Evolutionary conservation across 92 coral and sea anemone species (phyloP), one percentile per base, ranked within the genome.

Genomic region (Palythoa grandiflora): DNA sequence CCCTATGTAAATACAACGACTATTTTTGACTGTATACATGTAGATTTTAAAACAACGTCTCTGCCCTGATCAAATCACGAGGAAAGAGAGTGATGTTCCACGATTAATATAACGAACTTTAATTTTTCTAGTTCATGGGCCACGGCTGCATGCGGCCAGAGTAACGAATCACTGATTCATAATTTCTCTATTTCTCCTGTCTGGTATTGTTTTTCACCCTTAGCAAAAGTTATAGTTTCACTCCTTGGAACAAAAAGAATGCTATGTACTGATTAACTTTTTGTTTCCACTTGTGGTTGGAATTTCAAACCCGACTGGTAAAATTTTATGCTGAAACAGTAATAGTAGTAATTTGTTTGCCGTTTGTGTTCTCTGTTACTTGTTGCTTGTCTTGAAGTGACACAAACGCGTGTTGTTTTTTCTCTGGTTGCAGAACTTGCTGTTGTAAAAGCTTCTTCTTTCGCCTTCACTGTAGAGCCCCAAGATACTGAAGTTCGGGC

Each of bases 381-480:
- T 77, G 81, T 53, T 77, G 81, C 81, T 77, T 77, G 81, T 53
- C 17, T 37, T 36, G 68, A 17, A 19, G 38, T 77, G 40, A 35
- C 68, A 52, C n/a, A 5, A 73, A 38, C 78, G 16, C 54, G 55
- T 44, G 5, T 28, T 28, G 28, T 39, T 14, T 73, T 28, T 77
- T 17, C 81, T 59, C 37, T 84, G 84, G 53, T 88, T 86, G 94
- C 92, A 91, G 94, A 91, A 35, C 84, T 92, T 83, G 90, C 91
- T 50, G 83, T 85, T 72, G 91, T 79, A 19, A 89, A 75, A 54
- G 89, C 90, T 3, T 47, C 90, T 3, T 47, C 85, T 21, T 65
- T 95, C 1, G 53, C 54, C 11, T 93, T 94, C 74, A 59, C 79
- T 14, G 83, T 79, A 48, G 80, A 95, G 35, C 98, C 98, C 11